Conservation (phyloP, 2,888 invertebrate genomes). For the Hemistola chrysoprasaria region DNA sequence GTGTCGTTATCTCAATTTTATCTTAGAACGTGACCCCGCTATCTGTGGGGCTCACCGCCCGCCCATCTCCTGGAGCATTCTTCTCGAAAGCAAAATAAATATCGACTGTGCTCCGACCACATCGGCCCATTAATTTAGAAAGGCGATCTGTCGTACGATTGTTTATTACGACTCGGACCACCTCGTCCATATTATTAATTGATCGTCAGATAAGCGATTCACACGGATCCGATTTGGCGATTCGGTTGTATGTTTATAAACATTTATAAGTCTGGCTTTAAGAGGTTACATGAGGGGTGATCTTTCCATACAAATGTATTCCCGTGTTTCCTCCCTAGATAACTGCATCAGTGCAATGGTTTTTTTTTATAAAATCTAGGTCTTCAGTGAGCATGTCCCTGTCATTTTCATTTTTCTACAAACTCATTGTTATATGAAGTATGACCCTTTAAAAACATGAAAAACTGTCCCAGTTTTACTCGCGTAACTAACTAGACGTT, state of each 20-base stretch:
- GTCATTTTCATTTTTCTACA: no score
- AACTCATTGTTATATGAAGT: no score
- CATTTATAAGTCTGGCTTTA: no score
- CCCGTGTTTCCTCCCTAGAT: no score
- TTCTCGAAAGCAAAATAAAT: slow-evolving; percentile 37
- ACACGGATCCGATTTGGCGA: slow-evolving; percentile 38
- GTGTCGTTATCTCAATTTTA: slow-evolving; percentile 67
- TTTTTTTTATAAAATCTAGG: no score
- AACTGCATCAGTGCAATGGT: no score
- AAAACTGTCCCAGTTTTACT: no score
- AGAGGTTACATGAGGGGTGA: no score
- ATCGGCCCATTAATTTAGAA: slow-evolving; percentile 68
- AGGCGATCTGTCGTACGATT: slow-evolving; percentile 68
- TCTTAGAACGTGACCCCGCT: slow-evolving; percentile 77
- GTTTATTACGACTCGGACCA: slow-evolving; percentile 67
- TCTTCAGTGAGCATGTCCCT: no score
- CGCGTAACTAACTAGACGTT: no score
- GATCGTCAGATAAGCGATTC: slow-evolving; percentile 65
- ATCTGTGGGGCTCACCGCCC: slow-evolving; percentile 63
- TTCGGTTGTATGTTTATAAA: not conserved
- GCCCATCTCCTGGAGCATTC: slow-evolving; percentile 62
- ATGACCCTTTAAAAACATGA: no score
- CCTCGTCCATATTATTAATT: slow-evolving; percentile 74
- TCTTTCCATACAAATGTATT: no score
- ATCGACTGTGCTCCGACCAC: slow-evolving; percentile 25